Evolutionary conservation across 1,140 invertebrate species (phyloP).

Genomic region (Drosophila pseudoananassae): DNA sequence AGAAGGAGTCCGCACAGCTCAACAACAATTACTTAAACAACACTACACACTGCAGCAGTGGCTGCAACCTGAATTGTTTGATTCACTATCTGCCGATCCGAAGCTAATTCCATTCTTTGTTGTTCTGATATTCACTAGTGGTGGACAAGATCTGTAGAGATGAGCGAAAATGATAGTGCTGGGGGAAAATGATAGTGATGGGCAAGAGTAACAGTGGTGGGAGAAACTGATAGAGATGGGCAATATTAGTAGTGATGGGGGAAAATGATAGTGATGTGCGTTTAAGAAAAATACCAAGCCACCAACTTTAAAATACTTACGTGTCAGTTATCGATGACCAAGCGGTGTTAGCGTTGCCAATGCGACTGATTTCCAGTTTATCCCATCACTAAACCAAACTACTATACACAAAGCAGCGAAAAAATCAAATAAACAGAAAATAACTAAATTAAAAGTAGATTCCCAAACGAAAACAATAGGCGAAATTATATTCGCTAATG

Average conservation of each 20-base stretch:
- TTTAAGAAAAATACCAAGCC: background rate
- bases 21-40: background rate
- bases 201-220: too few relatives aligned
- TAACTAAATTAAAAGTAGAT: conserved; percentile 7
- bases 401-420: conserved; percentile 45
- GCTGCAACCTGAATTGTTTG: background rate
- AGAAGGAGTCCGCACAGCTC: background rate
- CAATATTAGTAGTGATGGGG: too few relatives aligned
- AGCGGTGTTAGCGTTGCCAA: too few relatives aligned
- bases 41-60: background rate
- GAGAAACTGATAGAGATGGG: too few relatives aligned
- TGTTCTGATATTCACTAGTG: background rate
- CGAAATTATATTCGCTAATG: background rate
- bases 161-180: background rate
- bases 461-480: background rate
- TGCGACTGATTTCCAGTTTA: too few relatives aligned
- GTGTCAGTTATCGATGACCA: background rate
- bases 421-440: conserved; percentile 34
- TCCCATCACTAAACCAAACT: background rate
- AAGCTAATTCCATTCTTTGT: background rate
- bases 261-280: too few relatives aligned
- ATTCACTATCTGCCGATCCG: background rate
- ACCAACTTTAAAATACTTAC: background rate
- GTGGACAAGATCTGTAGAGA: background rate
- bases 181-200: too few relatives aligned